Evolutionary conservation across 2,888 invertebrate species (phyloP), one percentile per base, ranked within the genome.

Genomic region (Tanypteryx hageni): DNA sequence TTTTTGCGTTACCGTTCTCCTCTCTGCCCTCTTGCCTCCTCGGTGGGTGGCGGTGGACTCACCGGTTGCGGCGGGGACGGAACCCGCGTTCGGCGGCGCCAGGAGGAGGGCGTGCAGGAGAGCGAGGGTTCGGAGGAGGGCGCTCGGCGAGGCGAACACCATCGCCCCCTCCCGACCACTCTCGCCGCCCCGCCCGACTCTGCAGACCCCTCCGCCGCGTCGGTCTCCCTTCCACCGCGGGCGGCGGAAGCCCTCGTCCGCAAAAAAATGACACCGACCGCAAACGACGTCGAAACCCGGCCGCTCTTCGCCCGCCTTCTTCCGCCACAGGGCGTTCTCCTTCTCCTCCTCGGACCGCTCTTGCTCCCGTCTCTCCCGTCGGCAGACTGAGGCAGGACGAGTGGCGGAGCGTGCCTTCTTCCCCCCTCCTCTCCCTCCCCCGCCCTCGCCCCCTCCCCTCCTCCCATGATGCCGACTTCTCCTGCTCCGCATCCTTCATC

Each of bases 81-180:
- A 89, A 59, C 89, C 89, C 64, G 86, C 86, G 61, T 61, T 59
- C 61, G 59, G 86, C 31, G 86, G 86, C 61, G 86, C 86, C 86
- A 86, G 86, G 61, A 31, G 61, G 8, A 89, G 89, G 89, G 89
- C 89, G 44, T 64, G 31, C 61, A 89, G 64, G 64, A 89, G 89
- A n/a, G 89, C 89, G 64, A 89, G 89, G 89, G 89, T 31, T 27
- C 89, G 89, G 89, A 89, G 89, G 89, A 89, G 89, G 89, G 64
- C 64, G 27, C 44, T 61, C 44, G 89, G 64, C 89, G 86, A 27
- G 31, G 44, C 86, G 86, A 44, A 89, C 64, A 89, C 89, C 89
- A 89, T 89, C 56, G 89, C 89, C 83, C 83, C 83, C 83, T 56
- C 83, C 89, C 61, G 61, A 44, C 27, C 61, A 44, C 44, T 44